These are phyloP conservation scores for Notoglanidium macrostoma DNA, from an alignment of 2,797 vertebrate species.

Conservation along the genomic window DNA sequence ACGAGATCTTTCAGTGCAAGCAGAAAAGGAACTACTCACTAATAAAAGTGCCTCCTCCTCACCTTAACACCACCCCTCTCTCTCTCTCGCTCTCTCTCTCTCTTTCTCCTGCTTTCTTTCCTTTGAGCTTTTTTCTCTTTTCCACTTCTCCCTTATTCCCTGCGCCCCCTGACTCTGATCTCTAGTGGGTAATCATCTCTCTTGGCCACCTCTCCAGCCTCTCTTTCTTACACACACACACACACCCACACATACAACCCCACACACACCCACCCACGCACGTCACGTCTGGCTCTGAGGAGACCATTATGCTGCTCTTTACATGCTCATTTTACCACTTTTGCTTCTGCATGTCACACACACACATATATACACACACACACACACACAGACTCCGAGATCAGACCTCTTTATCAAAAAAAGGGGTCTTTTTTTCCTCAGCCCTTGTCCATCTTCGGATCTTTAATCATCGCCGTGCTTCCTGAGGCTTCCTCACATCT, in stretches of 20 bases:
- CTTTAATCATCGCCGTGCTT: not conserved
- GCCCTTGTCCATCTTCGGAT: not conserved
- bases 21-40: conserved; percentile 7
- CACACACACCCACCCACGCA: not conserved
- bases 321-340: conserved; percentile 68
- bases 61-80: not conserved
- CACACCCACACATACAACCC: not conserved
- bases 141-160: conserved; percentile 26
- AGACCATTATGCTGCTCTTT: conserved; percentile 55
- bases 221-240: not conserved
- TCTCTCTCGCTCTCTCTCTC: not conserved
- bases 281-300: not conserved
- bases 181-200: conserved; percentile 52
- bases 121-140: not conserved
- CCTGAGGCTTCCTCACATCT: not conserved
- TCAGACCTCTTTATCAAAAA: conserved; percentile 25
- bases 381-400: conserved; percentile 35
- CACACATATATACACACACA: conserved; percentile 28
- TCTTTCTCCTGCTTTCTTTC: not conserved
- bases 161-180: conserved; percentile 42
- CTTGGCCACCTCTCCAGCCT: conserved; percentile 44
- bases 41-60: not conserved
- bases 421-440: too few relatives aligned
- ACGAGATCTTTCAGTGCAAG: not conserved
- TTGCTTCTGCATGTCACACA: conserved; percentile 59